Percentiles rank a stretch among this genome's conserved stretches.
phyloP scores from a whole-genome alignment of 1,140 invertebrate genomes.

The Drosophila pruinosa region DNA sequence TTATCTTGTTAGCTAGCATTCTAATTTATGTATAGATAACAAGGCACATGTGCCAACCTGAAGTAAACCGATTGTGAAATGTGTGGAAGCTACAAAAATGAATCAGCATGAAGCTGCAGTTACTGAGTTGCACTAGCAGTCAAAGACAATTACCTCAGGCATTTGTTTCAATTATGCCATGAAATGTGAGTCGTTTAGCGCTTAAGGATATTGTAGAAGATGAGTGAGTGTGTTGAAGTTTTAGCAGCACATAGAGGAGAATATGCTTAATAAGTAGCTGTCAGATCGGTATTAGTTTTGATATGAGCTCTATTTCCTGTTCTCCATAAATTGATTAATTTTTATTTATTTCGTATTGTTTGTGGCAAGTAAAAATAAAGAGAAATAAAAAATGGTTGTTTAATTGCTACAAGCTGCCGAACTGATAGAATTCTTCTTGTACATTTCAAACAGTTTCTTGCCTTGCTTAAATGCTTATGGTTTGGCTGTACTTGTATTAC shows the following conservation, averaged over 20 bases:
- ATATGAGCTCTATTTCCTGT: too few species aligned
- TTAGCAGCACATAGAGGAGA: too few species aligned
- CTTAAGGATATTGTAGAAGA: too few species aligned
- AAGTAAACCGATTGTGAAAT: constrained; percentile 1
- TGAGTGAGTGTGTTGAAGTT: too few species aligned
- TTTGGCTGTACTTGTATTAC: not conserved
- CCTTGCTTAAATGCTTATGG: not conserved
- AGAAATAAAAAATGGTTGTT: too few species aligned
- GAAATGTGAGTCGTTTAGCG: not conserved
- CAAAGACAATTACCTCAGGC: not conserved
- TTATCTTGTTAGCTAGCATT: constrained; percentile 17
- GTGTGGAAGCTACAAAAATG: not conserved
- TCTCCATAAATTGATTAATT: too few species aligned
- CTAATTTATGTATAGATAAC: constrained; percentile 7
- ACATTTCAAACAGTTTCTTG: not conserved
- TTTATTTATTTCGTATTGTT: too few species aligned
- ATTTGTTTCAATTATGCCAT: not conserved
- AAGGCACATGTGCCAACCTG: not conserved
- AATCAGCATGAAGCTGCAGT: not conserved
- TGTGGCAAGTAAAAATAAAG: too few species aligned
- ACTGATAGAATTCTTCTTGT: not conserved
- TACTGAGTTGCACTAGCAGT: not conserved
- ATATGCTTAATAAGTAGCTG: too few species aligned
- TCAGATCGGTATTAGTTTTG: too few species aligned
- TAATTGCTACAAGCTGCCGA: too few species aligned